Evolutionary conservation across 1,140 invertebrate species (phyloP).

Genomic region (Lepidurus packardi): DNA sequence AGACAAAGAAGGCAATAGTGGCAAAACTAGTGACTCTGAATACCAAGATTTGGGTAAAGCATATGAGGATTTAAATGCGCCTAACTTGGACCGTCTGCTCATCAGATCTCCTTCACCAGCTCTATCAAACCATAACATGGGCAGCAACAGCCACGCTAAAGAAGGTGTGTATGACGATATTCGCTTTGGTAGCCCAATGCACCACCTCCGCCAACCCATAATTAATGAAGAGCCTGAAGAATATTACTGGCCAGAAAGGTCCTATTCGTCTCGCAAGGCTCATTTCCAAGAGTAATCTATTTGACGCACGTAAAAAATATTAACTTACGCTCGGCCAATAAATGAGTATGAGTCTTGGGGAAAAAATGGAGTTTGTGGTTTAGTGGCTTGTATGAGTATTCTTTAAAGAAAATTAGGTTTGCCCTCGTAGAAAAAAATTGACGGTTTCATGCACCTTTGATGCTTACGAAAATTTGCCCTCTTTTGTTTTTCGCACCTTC

Average conservation of each 20-base stretch:
- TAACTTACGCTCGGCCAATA: constrained; percentile 12
- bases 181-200: constrained; percentile 24
- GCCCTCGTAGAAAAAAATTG: constrained; percentile 8
- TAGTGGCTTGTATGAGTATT: neutral
- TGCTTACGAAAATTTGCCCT: neutral
- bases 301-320: neutral
- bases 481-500: constrained; percentile 18
- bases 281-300: constrained; percentile 4
- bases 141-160: neutral
- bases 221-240: constrained; percentile 22
- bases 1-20: constrained; percentile 14
- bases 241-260: constrained; percentile 7
- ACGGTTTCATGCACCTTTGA: neutral
- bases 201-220: neutral
- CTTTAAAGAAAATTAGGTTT: neutral
- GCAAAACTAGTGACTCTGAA: neutral
- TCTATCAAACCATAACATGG: neutral
- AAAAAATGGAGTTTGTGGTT: neutral
- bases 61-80: constrained; percentile 4
- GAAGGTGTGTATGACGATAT: constrained; percentile 30
- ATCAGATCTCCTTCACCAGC: neutral
- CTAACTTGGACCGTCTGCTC: constrained; percentile 25
- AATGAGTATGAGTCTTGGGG: neutral
- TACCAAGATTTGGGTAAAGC: constrained; percentile 25
- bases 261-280: constrained; percentile 15